Evolutionary conservation across 2,113 vertebrate species (phyloP).

Genomic region (Mystacornis crossleyi): DNA sequence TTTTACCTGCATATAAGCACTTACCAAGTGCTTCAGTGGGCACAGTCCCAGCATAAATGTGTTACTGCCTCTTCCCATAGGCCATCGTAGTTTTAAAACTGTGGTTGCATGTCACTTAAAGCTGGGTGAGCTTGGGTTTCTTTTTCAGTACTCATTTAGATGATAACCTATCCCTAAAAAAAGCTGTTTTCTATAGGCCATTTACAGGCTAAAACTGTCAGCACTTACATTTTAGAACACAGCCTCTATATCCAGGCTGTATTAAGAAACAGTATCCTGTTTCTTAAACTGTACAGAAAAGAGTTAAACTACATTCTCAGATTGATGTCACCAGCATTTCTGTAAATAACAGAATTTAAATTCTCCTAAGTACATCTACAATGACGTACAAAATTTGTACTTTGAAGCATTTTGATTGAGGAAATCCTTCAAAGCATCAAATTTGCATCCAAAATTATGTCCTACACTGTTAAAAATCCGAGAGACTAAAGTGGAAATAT

Average conservation of each 20-base stretch:
- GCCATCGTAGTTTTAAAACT: neutral
- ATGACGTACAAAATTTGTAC: neutral
- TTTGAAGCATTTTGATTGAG: slow-evolving; percentile 2
- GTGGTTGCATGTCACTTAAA: neutral
- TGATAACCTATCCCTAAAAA: neutral
- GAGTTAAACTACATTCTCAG: slow-evolving; percentile 2
- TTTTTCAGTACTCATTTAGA: neutral
- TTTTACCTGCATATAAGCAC: neutral
- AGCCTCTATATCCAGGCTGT: neutral
- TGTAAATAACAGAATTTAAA: slow-evolving; percentile 1
- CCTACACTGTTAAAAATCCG: neutral
- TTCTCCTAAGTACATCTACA: neutral
- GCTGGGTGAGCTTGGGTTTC: neutral
- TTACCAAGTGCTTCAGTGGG: neutral
- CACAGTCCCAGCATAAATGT: neutral
- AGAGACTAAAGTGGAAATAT: neutral
- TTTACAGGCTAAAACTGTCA: neutral
- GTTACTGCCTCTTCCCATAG: neutral
- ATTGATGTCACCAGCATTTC: neutral
- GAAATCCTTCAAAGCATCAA: neutral
- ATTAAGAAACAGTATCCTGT: neutral
- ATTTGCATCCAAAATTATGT: slow-evolving; percentile 3
- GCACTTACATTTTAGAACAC: neutral
- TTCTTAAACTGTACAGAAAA: neutral
- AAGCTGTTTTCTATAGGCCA: neutral